These are phyloP conservation scores for Seira ritae DNA, from an alignment of 2,888 invertebrate genomes.

Conservation along the genomic window DNA sequence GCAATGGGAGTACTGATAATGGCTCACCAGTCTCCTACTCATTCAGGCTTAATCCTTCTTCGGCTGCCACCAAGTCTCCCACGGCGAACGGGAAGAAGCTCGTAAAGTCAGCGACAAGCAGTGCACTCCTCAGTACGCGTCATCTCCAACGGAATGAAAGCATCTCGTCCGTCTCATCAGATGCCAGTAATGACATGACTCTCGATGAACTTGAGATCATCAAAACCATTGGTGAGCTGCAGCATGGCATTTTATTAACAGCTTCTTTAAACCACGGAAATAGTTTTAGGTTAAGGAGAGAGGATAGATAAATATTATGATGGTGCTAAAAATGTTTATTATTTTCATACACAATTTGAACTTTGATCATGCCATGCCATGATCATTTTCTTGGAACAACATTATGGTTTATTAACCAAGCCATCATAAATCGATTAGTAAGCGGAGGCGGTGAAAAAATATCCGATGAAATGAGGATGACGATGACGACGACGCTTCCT, in stretches of 20 bases:
- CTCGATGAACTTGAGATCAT: conserved; percentile 59
- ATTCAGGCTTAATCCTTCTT: conserved; percentile 44
- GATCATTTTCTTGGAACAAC: no score
- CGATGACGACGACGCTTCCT: not conserved
- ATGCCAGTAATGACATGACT: conserved; percentile 45
- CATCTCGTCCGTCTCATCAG: conserved; percentile 48
- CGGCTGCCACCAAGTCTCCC: conserved; percentile 49
- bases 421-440: conserved; percentile 50
- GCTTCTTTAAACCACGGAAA: no score
- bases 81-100: conserved; percentile 46
- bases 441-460: conserved; percentile 20
- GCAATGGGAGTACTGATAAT: conserved; percentile 29
- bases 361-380: no score
- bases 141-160: conserved; percentile 53
- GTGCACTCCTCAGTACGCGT: conserved; percentile 47
- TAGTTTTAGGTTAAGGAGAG: no score
- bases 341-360: conserved; percentile 18
- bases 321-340: conserved; percentile 2
- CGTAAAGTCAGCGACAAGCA: conserved; percentile 54
- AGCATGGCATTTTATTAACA: no score
- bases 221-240: conserved; percentile 60
- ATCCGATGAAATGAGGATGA: conserved; percentile 20
- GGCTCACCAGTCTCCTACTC: conserved; percentile 43
- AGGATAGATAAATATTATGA: no score
- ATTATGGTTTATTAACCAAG: conserved; percentile 23